Base-by-base conservation (phyloP, 2,888 invertebrate genomes). In the Tortricodes alternella region DNA sequence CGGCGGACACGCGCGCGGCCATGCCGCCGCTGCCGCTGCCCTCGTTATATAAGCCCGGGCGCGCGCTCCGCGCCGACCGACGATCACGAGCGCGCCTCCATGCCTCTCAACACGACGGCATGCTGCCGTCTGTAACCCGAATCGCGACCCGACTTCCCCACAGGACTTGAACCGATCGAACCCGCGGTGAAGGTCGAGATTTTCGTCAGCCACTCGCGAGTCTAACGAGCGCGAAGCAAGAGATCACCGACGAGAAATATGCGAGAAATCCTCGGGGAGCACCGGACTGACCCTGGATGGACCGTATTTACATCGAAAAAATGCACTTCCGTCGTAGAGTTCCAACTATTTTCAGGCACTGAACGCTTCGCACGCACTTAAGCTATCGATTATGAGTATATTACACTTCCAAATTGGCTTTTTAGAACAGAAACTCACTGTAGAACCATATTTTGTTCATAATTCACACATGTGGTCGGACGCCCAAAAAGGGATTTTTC, bases 401-500 rank as follows among this genome's bases (percentile, higher is more conserved):
- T 73, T 75, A 73, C 78, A 80, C 83, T 77, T 69, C 68, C 66
- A 83, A 85, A 79, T 76, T 66, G 65, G 71, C 67, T 76, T 76
- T 70, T 74, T 68, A 67, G 64, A 71, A 69, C 76, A 75, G 78
- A 75, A 85, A 87, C 79, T 86, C 85, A 87, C 86, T 78, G 73
- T 64, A 83, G 79, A 87, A 85, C 83, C 86, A 80, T 89, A 89
- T 83, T 88, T 89, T 85, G 86, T 87, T 88, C 87, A 85, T 86
- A 78, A 85, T 84, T 82, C 89, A 92, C 92, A 92, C 93, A 93
- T 93, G 93, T 93, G 93, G 92, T 92, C 90, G 91, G 92, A 92
- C 92, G 92, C 93, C 93, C 92, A 92, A 92, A 90, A 92, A 92
- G 92, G 92, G 92, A 92, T 92, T 92, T 92, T 92, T 92, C 92